Percentiles rank a stretch among this genome's conserved stretches.
These are phyloP conservation scores for Caenorhabditis becei DNA, from an alignment of 2,888 invertebrate species.

Conservation along the genomic window DNA sequence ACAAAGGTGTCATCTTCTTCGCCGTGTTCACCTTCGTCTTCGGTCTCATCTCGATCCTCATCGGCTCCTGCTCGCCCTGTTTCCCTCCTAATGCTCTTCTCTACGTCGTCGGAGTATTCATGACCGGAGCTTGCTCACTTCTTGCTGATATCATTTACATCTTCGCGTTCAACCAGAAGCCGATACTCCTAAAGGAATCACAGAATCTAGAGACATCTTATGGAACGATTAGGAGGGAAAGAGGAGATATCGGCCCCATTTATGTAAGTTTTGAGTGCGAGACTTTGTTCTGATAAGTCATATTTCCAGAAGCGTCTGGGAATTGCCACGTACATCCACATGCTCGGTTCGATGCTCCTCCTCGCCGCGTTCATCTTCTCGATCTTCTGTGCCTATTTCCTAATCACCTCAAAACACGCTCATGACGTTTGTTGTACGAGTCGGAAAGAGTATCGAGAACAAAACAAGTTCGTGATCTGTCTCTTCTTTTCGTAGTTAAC, in stretches of 20 bases:
- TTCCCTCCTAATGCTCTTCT: constrained; percentile 74
- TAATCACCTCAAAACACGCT: constrained; percentile 62
- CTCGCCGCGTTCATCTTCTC: constrained; percentile 65
- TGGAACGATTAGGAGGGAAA: constrained; percentile 18
- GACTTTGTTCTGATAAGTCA: too few relatives aligned
- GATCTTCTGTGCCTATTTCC: constrained; percentile 69
- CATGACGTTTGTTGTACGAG: constrained; percentile 66
- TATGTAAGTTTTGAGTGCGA: constrained; percentile 26
- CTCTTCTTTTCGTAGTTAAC: too few relatives aligned
- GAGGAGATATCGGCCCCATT: constrained; percentile 29
- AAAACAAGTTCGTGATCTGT: constrained; percentile 31
- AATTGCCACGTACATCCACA: constrained; percentile 64
- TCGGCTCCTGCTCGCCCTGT: constrained; percentile 73
- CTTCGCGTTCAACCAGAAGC: constrained; percentile 63
- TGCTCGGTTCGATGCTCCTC: constrained; percentile 61
- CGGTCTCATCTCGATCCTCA: constrained; percentile 65
- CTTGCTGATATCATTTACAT: constrained; percentile 70
- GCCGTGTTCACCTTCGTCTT: constrained; percentile 73
- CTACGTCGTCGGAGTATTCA: constrained; percentile 72
- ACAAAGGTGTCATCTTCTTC: constrained; percentile 75
- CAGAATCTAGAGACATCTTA: constrained; percentile 4
- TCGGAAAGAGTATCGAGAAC: constrained; percentile 61
- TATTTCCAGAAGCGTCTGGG: constrained; percentile 62
- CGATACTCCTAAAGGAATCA: constrained; percentile 13
- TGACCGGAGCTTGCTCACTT: constrained; percentile 72